Base-by-base conservation (phyloP, 2,113 vertebrate genomes). In the Erythrocercus mccallii region DNA sequence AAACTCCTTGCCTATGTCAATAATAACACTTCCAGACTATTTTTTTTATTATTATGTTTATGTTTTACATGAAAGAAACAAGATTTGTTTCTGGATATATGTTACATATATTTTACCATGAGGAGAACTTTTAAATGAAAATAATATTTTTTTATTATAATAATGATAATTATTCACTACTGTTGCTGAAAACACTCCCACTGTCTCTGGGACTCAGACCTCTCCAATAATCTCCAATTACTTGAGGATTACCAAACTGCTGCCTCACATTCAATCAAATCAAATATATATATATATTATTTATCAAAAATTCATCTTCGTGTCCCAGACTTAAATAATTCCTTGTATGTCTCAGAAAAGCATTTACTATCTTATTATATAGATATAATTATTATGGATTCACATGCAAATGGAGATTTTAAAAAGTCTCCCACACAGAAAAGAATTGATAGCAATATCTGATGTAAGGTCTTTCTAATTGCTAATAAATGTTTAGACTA, bases 351-450 rank as follows among this genome's bases (percentile, higher is more conserved):
- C 8, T 83, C 33, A 51, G 35, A 35, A 73, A 87, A 87, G 0
- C 12, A 65, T 51, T 69, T 72, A 24, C 3, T 33, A 20, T 80
- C 73, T 70, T 87, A 53, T 18, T 68, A 16, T 48, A 24, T 12
- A 20, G 25, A 5, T 81, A 42, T 47, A 45, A 48, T 54, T 88
- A 30, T 40, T 70, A 57, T 10, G 6, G 28, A 24, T 48, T 65
- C 24, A 48, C 6, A 47, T 9, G 15, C 4, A 85, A 64, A 51
- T 12, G 18, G 11, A 60, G 8, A 51, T 72, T 60, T 81, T n/a
- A n/a, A 0, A 13, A 71, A 50, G 10, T 62, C 2, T 88, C 8
- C 21, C 31, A 10, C 1, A 1, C 4, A 69, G 27, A n/a, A 72
- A 56, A 83, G 38, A 42, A 61, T 4, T 10, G 11, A 37, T 25